Conservation (phyloP, 2,888 invertebrate genomes). For the Synergus umbraculus region DNA sequence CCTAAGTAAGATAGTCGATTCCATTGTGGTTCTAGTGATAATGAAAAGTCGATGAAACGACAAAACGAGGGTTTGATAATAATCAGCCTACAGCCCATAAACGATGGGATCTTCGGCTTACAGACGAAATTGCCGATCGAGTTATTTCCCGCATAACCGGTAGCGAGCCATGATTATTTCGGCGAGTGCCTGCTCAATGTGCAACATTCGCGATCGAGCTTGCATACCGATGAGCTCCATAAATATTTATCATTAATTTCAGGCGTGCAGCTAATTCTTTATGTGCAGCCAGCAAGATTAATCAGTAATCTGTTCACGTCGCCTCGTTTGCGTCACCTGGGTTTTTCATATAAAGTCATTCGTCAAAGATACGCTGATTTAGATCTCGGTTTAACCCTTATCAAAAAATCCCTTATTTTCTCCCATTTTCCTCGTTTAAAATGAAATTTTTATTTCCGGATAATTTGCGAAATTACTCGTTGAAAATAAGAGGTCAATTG, state of each 20-base stretch:
- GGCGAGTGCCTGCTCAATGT: conserved; percentile 54
- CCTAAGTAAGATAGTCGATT: conserved; percentile 16
- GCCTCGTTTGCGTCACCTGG: conserved; percentile 47
- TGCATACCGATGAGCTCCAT: conserved; percentile 62
- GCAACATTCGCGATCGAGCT: conserved; percentile 61
- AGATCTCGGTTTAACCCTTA: not conserved
- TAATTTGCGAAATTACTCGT: not conserved
- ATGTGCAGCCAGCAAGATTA: conserved; percentile 60
- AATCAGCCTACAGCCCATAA: conserved; percentile 10
- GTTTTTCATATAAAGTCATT: conserved; percentile 48
- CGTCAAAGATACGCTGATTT: conserved; percentile 7
- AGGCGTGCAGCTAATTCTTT: conserved; percentile 60
- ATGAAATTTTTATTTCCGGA: not conserved
- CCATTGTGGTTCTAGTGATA: not conserved
- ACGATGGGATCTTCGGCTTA: conserved; percentile 21
- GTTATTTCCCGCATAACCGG: conserved; percentile 46
- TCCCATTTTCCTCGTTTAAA: not conserved
- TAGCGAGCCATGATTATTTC: conserved; percentile 59
- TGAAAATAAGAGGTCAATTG: not conserved
- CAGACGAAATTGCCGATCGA: conserved; percentile 35
- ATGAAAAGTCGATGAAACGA: conserved; percentile 23
- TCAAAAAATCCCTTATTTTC: not conserved
- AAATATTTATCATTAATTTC: conserved; percentile 67
- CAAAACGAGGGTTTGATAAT: conserved; percentile 12
- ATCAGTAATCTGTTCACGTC: conserved; percentile 54